Base-by-base conservation (phyloP, 30 jellyfish, hydroid and myxozoan species). In the Nemopilema nomurai region DNA sequence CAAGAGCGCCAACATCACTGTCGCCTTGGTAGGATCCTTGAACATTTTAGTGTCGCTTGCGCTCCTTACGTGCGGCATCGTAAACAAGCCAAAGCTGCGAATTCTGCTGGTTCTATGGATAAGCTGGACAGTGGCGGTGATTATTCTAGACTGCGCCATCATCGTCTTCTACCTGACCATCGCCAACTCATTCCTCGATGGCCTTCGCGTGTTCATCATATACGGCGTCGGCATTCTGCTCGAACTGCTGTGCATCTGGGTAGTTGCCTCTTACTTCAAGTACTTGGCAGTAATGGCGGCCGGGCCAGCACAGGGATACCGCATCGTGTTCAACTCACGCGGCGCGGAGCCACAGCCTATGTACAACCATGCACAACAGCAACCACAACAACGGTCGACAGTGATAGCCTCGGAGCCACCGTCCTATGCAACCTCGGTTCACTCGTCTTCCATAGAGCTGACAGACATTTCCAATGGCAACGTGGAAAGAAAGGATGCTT, bases 231-330 rank as follows among this genome's bases (percentile, higher is more conserved):
- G 87, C 4, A 65, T 84, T 8, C 76, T 84, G 69, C 83, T 84
- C 13, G 75, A 84, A 77, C 25, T 84, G 8, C 68, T 84, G 0
- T 84, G 93, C 87, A 66, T 84, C 67, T 84, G 93, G 93, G 87
- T 84, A 4, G 93, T 84, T 74, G 84, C 93, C 4, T 84, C 93
- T n/a, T 84, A 84, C 62, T 76, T 51, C 93, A 73, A 50, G 69
- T 74, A 73, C 72, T 22, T 84, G 49, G 72, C 52, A 20, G 23
- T 84, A 16, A 57, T 84, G 93, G 93, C 93, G 18, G 83, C 28
- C 51, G 93, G 93, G 25, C 93, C 93, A 4, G 84, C 87, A 18
- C 87, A 84, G 65, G 93, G 93, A 32, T 84, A 84, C 49, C 80
- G 93, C 29, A 78, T 84, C 28, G 93, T 84, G 13, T 84, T 84